Evolutionary conservation across 2,113 vertebrate genomes (phyloP), one percentile per base, ranked within the genome.

Genomic region (Okapia johnstoni): DNA sequence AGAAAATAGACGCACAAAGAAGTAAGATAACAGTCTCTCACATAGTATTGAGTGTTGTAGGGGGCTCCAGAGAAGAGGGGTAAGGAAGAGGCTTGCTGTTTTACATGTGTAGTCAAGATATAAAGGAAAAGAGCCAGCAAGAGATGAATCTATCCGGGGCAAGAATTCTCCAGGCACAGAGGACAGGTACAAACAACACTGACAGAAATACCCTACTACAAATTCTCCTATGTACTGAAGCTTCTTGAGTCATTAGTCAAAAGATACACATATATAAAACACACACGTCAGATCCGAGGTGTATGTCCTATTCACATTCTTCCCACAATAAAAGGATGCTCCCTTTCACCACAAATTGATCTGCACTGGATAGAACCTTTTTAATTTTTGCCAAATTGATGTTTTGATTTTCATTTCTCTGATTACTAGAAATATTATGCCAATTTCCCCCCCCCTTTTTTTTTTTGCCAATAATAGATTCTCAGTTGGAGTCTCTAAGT

Each of bases 381-480:
- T 92, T 21, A 43, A 48, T 60, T 93, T 54, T 84, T 63, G 14
- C 26, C 48, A 63, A 94, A 95, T n/a, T 61, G 12, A 43, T 86
- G 26, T 46, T 46, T 57, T 50, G 21, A 88, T 88, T n/a, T 89
- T n/a, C 30, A 25, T 83, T 89, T 86, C 2, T 63, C 28, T 76
- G 10, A 73, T 70, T 57, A 43, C 40, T 79, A 21, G 19, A 36
- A 33, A 57, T 13, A 14, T 73, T 90, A 81, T 63, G 46, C 30
- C 73, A 55, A 7, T 33, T 40, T 40, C 19, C 21, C 19, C 1
- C 21, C 19, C 1, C 5, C 17, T 1, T 1, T 5, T 2, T 76
- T 8, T 25, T 50, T 60, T 81, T 12, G 17, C 1, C 16, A 81
- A n/a, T 57, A 76, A 73, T 0, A n/a, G 23, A 46, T 30, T 46